phyloP scores from a whole-genome alignment of 2,113 vertebrate species.

The Hippocampus comes region DNA sequence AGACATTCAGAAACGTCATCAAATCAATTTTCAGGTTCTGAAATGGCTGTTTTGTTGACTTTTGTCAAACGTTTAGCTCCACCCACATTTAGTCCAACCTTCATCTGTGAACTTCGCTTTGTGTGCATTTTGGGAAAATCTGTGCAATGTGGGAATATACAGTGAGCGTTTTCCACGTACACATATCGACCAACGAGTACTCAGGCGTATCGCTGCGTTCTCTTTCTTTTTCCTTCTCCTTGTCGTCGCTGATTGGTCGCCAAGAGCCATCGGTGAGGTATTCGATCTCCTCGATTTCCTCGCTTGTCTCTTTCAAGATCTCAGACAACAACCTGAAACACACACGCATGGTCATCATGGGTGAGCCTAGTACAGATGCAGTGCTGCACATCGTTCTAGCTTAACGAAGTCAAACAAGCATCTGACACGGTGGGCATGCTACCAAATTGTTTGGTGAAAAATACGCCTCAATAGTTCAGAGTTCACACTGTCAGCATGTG shows the following conservation, averaged over 20 bases:
- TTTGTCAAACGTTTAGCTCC: too few relatives aligned
- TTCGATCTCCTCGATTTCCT: conserved; percentile 93
- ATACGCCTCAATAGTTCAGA: too few relatives aligned
- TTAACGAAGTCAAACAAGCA: neutral
- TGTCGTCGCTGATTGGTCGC: conserved; percentile 89
- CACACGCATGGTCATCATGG: conserved; percentile 14
- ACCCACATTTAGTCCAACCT: too few relatives aligned
- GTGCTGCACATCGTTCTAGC: neutral
- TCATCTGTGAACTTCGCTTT: neutral
- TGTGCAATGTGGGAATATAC: neutral
- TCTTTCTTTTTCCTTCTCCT: conserved; percentile 78
- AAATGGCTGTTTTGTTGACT: too few relatives aligned
- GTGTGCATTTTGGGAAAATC: neutral
- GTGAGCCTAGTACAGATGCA: neutral
- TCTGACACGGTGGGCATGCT: neutral
- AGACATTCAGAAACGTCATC: too few relatives aligned
- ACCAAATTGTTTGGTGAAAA: neutral
- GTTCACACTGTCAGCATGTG: too few relatives aligned
- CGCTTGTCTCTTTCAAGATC: conserved; percentile 87
- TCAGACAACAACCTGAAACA: conserved; percentile 84
- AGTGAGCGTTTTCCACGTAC: conserved; percentile 63
- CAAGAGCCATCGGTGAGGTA: conserved; percentile 94
- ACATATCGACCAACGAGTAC: conserved; percentile 86
- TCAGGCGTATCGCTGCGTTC: conserved; percentile 90
- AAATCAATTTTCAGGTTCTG: too few relatives aligned